Base-by-base conservation (phyloP, 2,797 vertebrate genomes). In the Tarsius wallacei region DNA sequence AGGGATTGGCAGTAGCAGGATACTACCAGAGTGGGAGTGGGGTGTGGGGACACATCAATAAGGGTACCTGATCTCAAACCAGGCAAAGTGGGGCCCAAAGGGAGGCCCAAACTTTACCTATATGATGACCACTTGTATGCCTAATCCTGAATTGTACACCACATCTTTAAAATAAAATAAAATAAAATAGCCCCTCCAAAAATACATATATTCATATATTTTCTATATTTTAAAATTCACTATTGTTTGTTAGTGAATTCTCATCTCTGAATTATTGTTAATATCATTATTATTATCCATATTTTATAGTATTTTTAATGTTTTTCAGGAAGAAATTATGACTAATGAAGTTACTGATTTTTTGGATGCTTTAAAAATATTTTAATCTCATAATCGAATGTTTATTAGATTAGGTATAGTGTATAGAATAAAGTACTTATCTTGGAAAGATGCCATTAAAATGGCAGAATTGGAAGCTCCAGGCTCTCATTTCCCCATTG, bases 191-290 rank as follows among this genome's bases (percentile, higher is more conserved):
- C 42, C 42, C 42, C 42, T 42, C 42, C 42, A 42, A 42, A 42
- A 42, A 42, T 5, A 42, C 42, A 42, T 28, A 83, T 86, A 36
- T 36, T 53, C 28, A 77, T 91, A 47, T 47, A 4, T 70, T 78
- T 86, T 94, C 61, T 68, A 24, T 63, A 14, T 81, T 80, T 95
- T 76, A 68, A 24, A 87, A 94, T 61, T 83, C 78, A 85, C 1
- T 19, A 55, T 10, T 80, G 16, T 57, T 93, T 31, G 92, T 76
- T 95, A n/a, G n/a, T n/a, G 13, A 85, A 57, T 55, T 95, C 14
- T 81, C 24, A 96, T 85, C n/a, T 14, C 9, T 71, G n/a, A 94
- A 36, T 87, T 93, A 47, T 93, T 70, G 90, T 82, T 95, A 97
- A 93, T 5, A 1, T 93, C 80, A 61, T 87, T 68, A 42, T 42